Percentiles rank a stretch among this genome's conserved stretches.
These are phyloP conservation scores for Mythimna vitellina DNA, from an alignment of 2,888 invertebrate genomes.

Conservation along the genomic window DNA sequence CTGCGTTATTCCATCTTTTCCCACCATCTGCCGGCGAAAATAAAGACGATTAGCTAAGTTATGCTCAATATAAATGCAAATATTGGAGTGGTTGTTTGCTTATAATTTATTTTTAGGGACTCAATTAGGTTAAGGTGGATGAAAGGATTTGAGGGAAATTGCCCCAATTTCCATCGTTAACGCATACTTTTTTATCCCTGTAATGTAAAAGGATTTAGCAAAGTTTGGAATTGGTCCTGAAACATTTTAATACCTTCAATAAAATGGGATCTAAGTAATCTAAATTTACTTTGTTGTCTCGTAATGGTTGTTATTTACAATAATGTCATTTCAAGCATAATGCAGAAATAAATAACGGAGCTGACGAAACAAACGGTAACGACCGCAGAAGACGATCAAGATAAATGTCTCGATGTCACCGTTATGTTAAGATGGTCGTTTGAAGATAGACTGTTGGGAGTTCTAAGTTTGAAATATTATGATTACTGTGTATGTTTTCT, in stretches of 20 bases:
- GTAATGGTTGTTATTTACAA: no score
- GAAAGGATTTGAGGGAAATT: conserved; percentile 25
- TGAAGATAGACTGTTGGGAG: conserved; percentile 5
- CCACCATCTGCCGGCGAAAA: background rate
- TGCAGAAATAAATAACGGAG: background rate
- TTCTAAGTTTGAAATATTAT: background rate
- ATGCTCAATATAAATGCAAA: conserved; percentile 32
- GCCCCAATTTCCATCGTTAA: background rate
- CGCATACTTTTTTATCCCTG: background rate
- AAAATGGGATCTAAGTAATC: background rate
- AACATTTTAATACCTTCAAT: background rate
- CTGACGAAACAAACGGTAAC: conserved; percentile 8
- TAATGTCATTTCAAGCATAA: background rate
- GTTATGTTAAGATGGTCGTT: background rate
- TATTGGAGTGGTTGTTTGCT: conserved; percentile 17
- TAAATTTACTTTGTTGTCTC: no score
- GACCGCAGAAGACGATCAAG: conserved; percentile 17
- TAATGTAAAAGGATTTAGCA: conserved; percentile 3
- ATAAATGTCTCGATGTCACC: conserved; percentile 9
- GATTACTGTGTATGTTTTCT: background rate
- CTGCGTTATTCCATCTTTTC: background rate
- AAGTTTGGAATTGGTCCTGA: background rate
- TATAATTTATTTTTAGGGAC: conserved; percentile 22
- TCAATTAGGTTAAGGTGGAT: conserved; percentile 19
- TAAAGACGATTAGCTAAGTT: background rate